These are phyloP conservation scores for Linurgus olivaceus DNA, from an alignment of 2,797 vertebrate species.

Conservation along the genomic window DNA sequence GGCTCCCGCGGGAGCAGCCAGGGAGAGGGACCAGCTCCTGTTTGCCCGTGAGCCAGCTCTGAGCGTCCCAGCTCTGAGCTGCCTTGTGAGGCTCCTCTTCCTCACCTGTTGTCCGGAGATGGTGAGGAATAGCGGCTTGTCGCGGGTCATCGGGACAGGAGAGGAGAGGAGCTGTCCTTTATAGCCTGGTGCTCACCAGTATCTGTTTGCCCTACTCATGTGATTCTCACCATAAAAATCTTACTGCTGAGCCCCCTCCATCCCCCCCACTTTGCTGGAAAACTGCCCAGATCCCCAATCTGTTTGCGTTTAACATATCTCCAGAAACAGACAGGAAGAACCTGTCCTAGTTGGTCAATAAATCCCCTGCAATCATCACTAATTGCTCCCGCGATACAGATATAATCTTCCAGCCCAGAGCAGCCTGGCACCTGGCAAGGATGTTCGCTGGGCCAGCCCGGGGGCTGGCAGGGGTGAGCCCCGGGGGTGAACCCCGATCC, in stretches of 20 bases:
- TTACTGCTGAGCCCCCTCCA: not conserved
- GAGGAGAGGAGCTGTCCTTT: not conserved
- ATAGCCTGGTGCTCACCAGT: not conserved
- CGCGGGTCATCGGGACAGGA: fast-evolving
- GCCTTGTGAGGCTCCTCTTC: not conserved
- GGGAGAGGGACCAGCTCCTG: not conserved
- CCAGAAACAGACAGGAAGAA: conserved; percentile 12
- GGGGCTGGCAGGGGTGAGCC: not conserved
- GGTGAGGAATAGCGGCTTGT: not conserved
- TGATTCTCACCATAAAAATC: conserved; percentile 36
- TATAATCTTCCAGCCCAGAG: not conserved
- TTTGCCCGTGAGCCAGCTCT: not conserved
- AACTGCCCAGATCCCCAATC: not conserved
- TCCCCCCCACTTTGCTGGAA: not conserved
- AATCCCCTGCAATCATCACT: not conserved
- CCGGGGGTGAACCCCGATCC: fast-evolving
- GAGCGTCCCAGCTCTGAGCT: not conserved
- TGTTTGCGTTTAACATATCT: not conserved
- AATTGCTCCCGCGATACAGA: not conserved
- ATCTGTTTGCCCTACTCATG: conserved; percentile 32
- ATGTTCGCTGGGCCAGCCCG: not conserved
- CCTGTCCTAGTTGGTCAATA: conserved; percentile 61
- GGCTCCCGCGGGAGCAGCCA: not conserved
- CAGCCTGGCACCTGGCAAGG: not conserved
- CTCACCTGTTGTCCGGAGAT: not conserved